Base-by-base conservation (phyloP, 1,140 invertebrate genomes). In the Megathymus violae region DNA sequence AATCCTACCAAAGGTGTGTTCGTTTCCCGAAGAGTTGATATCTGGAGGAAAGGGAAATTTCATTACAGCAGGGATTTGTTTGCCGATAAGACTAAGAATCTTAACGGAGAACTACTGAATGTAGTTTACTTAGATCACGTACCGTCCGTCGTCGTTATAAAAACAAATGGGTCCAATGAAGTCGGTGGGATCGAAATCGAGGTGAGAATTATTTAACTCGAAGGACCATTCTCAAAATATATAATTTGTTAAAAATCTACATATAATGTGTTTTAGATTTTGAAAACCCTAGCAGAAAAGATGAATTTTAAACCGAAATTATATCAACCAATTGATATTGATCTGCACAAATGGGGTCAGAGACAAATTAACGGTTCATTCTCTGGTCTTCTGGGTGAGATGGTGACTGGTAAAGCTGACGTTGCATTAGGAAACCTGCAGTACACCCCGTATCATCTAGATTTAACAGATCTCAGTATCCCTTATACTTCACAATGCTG, bases 401-500 rank as follows among this genome's bases (percentile, higher is more conserved):
- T 96, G 79, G 92, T 94, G 13, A 79, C 88, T 15, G 93, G 93
- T 13, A 91, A 91, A 50, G 95, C 95, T 0, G 94, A 95, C 50
- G 92, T 97, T 62, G 96, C 94, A 46, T 87, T 97, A 4, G 96
- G 95, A 0, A 95, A 96, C 84, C 88, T 97, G 27, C 94, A 96
- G 71, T 95, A 96, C 60, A 95, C 94, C 0, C 91, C 93, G 6
- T 92, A 94, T 52, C 93, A 96, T 74, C 76, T 95, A 25, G 89
- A 94, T 52, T 79, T 95, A 10, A 92, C 96, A 47, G 96, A 97
- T 78, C 85, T 97, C 17, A 95, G 94, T n/a, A 92, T 94, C 38
- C 95, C 96, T 0, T 96, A 97, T 51, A 95, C 94, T 47, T 94
- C 95, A 0, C 94, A 97, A 76, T 97, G 96, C 74, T 92, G 96